Conservation (phyloP, 2,113 vertebrate species). For the Drymodes brunneopygia region DNA sequence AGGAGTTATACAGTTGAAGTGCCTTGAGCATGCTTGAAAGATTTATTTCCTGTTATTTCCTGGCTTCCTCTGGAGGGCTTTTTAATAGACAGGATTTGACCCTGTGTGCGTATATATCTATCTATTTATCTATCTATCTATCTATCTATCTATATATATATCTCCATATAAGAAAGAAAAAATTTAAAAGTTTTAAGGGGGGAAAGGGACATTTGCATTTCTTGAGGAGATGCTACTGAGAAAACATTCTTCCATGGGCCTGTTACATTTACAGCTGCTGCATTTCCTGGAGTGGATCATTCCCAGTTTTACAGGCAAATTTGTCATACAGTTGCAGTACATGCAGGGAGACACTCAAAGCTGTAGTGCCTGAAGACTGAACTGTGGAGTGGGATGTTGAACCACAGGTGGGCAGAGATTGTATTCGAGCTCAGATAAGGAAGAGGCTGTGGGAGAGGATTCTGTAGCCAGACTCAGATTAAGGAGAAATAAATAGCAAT, state of each 20-base stretch:
- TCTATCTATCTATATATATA: neutral
- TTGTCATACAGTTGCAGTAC: neutral
- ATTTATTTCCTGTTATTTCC: neutral
- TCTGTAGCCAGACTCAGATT: neutral
- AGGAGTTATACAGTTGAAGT: neutral
- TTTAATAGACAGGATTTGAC: neutral
- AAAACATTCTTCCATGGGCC: neutral
- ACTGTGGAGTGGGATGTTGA: neutral
- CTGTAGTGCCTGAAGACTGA: neutral
- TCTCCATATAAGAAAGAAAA: neutral
- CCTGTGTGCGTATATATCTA: neutral
- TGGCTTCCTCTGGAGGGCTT: neutral
- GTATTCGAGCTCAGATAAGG: neutral
- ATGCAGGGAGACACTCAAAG: neutral
- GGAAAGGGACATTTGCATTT: neutral
- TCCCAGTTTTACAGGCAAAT: neutral
- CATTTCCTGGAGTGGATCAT: neutral
- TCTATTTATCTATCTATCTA: too few relatives aligned
- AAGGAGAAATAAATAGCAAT: neutral
- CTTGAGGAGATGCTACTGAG: neutral
- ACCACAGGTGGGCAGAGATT: neutral
- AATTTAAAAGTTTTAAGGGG: neutral
- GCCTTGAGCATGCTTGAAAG: neutral
- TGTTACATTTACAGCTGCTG: slow-evolving; percentile 16
- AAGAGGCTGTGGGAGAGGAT: neutral